Conservation (phyloP, 2,888 invertebrate species). For the Pomacea canaliculata region DNA sequence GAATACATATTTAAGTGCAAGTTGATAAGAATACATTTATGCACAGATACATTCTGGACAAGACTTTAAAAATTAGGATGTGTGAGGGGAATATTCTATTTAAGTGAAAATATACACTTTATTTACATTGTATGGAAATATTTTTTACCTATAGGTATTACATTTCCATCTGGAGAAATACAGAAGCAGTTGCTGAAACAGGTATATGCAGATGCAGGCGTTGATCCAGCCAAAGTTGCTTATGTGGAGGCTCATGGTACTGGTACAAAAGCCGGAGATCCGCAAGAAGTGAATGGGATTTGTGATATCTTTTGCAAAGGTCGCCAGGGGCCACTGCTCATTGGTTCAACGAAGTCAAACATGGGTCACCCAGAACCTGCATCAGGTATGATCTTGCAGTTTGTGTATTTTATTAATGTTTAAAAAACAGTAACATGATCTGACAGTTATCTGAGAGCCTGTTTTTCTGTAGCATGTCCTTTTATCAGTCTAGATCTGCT, state of each 20-base stretch:
- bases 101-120: too few species aligned
- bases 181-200: constrained; percentile 78
- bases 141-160: constrained; percentile 66
- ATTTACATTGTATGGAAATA: too few species aligned
- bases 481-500: too few species aligned
- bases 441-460: too few species aligned
- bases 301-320: constrained; percentile 76
- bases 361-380: constrained; percentile 97
- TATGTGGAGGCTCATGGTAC: constrained; percentile 99
- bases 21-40: too few species aligned
- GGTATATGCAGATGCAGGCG: constrained; percentile 85
- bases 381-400: constrained; percentile 63
- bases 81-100: too few species aligned
- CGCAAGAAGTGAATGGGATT: constrained; percentile 96
- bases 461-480: too few species aligned
- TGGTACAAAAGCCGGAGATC: constrained; percentile 94
- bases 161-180: constrained; percentile 76
- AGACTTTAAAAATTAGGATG: too few species aligned
- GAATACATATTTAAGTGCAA: too few species aligned
- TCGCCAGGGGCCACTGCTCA: constrained; percentile 79
- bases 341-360: constrained; percentile 98
- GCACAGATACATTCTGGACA: too few species aligned
- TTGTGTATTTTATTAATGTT: too few species aligned
- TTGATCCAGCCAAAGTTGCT: constrained; percentile 85
- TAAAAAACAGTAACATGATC: too few species aligned